Evolutionary conservation across 2,797 vertebrate species (phyloP).

Genomic region (Tinamus major): DNA sequence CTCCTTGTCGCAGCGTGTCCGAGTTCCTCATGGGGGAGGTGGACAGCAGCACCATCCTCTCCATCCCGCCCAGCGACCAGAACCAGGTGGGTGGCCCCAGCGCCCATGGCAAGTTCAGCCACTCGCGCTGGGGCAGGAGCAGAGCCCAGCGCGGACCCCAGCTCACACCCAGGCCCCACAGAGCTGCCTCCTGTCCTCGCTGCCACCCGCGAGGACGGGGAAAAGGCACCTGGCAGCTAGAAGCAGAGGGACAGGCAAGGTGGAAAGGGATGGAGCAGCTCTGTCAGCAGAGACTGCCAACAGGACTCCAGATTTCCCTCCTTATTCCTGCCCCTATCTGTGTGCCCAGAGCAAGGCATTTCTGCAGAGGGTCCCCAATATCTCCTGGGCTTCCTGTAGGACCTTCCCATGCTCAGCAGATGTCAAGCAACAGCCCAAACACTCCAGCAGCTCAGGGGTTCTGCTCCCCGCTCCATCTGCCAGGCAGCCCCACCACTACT

Average conservation of each 20-base stretch:
- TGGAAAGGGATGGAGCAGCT: neutral
- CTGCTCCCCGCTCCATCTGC: neutral
- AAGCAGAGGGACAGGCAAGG: neutral
- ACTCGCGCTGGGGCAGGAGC: neutral
- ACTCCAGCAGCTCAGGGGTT: neutral
- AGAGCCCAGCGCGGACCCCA: fast-evolving
- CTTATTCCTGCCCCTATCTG: neutral
- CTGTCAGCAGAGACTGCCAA: neutral
- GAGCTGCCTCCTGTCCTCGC: neutral
- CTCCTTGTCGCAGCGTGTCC: constrained; percentile 84
- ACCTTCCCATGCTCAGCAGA: neutral
- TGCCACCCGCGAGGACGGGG: neutral
- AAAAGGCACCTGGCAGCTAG: neutral
- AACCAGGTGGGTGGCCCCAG: constrained; percentile 85
- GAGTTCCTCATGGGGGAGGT: constrained; percentile 98
- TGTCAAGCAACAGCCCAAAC: neutral
- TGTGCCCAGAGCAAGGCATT: neutral
- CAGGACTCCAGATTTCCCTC: neutral
- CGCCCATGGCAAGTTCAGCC: neutral
- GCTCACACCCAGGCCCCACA: fast-evolving
- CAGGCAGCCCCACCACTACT: neutral
- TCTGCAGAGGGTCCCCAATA: fast-evolving
- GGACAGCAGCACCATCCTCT: constrained; percentile 94
- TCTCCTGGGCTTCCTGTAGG: neutral
- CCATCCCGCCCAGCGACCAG: constrained; percentile 90